phyloP scores from a whole-genome alignment of 2,797 vertebrate genomes.

The Spondyliosoma cantharus region DNA sequence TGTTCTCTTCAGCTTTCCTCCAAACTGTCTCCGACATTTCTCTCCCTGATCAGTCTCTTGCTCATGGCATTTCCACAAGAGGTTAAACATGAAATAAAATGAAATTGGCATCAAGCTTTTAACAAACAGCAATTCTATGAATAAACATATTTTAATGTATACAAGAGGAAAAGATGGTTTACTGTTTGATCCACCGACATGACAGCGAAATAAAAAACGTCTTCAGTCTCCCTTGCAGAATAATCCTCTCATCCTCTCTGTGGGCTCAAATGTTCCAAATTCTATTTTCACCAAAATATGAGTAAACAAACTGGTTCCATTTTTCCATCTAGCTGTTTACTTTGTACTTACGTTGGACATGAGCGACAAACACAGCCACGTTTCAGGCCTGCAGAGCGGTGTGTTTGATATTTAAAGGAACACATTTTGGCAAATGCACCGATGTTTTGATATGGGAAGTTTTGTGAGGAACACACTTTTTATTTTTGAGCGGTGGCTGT shows the following conservation, averaged over 20 bases:
- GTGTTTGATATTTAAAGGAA: neutral
- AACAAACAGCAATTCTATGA: neutral
- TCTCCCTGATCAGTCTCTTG: neutral
- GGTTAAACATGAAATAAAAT: neutral
- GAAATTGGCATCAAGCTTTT: neutral
- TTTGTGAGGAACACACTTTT: neutral
- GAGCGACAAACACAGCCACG: neutral
- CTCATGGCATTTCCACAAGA: neutral
- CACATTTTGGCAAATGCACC: neutral
- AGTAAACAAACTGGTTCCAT: neutral
- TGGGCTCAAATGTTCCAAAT: neutral
- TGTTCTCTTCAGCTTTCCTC: neutral
- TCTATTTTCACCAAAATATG: neutral
- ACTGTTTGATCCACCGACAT: neutral
- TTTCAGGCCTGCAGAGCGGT: neutral
- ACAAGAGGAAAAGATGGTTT: neutral
- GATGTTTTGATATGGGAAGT: no score
- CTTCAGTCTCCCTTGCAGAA: neutral
- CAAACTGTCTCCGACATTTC: neutral
- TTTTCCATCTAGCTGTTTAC: slow-evolving; percentile 7
- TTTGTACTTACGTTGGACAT: neutral
- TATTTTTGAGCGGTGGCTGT: slow-evolving; percentile 3
- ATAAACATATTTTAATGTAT: neutral
- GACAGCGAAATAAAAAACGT: neutral
- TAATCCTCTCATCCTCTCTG: no score